Conservation (phyloP, 2,888 invertebrate genomes). For the Morinoia aosen region DNA sequence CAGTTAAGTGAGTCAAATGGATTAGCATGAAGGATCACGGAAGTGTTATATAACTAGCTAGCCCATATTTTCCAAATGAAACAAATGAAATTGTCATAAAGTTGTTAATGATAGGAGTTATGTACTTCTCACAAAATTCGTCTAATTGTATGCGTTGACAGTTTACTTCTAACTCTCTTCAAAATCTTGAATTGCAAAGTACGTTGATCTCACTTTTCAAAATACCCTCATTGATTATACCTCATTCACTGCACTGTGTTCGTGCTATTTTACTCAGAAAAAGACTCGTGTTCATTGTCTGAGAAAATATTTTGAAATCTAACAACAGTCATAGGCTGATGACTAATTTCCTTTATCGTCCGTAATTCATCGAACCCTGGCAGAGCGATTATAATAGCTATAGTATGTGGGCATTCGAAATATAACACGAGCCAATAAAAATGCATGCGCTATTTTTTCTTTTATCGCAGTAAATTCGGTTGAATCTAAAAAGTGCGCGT, state of each 20-base stretch:
- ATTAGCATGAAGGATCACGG: slow-evolving; percentile 5
- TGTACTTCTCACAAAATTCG: not conserved
- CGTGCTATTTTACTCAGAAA: not conserved
- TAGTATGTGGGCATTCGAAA: not conserved
- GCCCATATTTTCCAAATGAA: not conserved
- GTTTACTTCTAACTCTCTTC: not conserved
- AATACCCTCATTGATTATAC: not conserved
- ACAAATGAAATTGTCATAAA: not conserved
- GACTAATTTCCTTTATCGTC: not conserved
- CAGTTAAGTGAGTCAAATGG: slow-evolving; percentile 42
- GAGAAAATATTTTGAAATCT: not conserved
- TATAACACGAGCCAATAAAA: not conserved
- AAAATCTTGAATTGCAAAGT: not conserved
- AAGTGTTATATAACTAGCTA: not conserved
- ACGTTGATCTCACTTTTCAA: not conserved
- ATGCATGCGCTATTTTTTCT: not conserved
- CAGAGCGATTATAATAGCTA: not conserved
- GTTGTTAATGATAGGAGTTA: not conserved
- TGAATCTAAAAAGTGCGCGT: not conserved
- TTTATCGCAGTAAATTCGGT: not conserved
- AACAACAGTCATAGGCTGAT: not conserved
- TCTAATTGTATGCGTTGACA: not conserved
- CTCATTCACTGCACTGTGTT: not conserved
- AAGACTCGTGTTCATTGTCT: not conserved
- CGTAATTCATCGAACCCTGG: not conserved